Conservation (phyloP, 2,888 invertebrate genomes). For the Cantharis nigra region DNA sequence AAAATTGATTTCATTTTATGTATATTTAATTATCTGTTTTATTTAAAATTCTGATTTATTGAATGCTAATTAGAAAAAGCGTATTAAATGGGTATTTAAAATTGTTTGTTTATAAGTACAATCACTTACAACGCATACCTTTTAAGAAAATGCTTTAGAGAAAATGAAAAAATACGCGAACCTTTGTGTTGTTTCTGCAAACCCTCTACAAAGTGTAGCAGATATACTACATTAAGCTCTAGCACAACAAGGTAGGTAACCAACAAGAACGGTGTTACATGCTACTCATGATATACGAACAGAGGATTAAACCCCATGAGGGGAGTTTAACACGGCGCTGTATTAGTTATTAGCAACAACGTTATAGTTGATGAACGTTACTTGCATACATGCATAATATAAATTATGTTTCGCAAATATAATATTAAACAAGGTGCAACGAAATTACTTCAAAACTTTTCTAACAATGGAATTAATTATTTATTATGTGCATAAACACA, state of each 20-base stretch:
- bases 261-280: slow-evolving; percentile 41
- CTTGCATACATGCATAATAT: slow-evolving; percentile 43
- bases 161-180: slow-evolving; percentile 41
- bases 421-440: slow-evolving; percentile 26
- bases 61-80: background rate
- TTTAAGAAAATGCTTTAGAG: slow-evolving; percentile 18
- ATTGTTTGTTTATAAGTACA: slow-evolving; percentile 7
- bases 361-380: slow-evolving; percentile 41
- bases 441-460: background rate
- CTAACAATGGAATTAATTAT: background rate
- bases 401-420: slow-evolving; percentile 32
- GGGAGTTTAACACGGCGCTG: slow-evolving; percentile 48
- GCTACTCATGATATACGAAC: slow-evolving; percentile 46
- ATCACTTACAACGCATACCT: slow-evolving; percentile 13
- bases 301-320: slow-evolving; percentile 48
- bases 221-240: slow-evolving; percentile 44
- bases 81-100: background rate
- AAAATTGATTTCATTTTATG: no score
- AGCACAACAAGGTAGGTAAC: slow-evolving; percentile 42
- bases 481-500: background rate
- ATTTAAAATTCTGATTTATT: background rate
- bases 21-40: background rate
- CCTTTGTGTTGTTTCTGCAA: slow-evolving; percentile 38
- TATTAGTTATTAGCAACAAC: slow-evolving; percentile 47
- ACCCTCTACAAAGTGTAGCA: slow-evolving; percentile 42